Conservation (phyloP, 2,113 vertebrate genomes). For the Ramphastos sulfuratus region DNA sequence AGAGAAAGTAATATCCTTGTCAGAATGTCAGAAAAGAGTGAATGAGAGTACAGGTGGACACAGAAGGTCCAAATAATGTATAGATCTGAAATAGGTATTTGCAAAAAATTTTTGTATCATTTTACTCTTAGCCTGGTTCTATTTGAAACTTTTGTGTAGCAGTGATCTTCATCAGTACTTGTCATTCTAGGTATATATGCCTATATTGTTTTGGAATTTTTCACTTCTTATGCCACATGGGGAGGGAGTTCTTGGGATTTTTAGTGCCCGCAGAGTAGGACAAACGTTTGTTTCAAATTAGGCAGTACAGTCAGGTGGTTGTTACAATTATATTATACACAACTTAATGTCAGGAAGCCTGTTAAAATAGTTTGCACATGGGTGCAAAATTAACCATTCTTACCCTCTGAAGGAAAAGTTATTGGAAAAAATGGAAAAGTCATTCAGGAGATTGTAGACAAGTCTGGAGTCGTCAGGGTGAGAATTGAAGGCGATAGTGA, state of each 20-base stretch:
- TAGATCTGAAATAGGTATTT: background rate
- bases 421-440: conserved; percentile 90
- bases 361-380: background rate
- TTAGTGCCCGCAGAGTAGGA: background rate
- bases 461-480: conserved; percentile 86
- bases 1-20: background rate
- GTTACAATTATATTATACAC: background rate
- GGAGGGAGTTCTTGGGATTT: fast-evolving
- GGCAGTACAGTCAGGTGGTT: background rate
- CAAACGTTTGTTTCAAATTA: background rate
- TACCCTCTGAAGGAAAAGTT: conserved; percentile 81
- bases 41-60: background rate
- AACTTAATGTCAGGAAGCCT: background rate
- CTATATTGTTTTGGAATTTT: background rate
- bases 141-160: background rate
- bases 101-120: background rate
- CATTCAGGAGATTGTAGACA: conserved; percentile 88
- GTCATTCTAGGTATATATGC: background rate
- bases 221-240: background rate
- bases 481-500: conserved; percentile 88
- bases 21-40: background rate
- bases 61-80: background rate
- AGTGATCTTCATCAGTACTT: background rate
- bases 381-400: conserved; percentile 57
- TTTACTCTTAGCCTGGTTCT: background rate